Conservation (phyloP, 2,797 vertebrate species). For the Anguilla megastoma region DNA sequence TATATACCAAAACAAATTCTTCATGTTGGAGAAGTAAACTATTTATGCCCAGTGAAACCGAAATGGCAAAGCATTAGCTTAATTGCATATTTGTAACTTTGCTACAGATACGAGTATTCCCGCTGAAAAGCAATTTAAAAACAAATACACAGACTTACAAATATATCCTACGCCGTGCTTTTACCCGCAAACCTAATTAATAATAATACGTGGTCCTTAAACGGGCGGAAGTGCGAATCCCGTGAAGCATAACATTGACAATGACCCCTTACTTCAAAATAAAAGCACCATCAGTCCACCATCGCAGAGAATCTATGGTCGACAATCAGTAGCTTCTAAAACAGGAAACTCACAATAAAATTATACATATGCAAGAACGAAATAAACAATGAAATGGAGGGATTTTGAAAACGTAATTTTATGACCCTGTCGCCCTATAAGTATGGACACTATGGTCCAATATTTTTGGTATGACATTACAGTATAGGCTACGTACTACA, state of each 20-base stretch:
- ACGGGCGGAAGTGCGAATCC: not conserved
- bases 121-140: not conserved
- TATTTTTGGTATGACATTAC: not conserved
- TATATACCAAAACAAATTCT: not conserved
- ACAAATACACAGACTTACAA: not conserved
- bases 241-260: slow-evolving; percentile 8
- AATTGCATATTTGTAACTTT: not conserved
- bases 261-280: slow-evolving; percentile 16
- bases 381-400: not conserved
- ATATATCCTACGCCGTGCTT: not conserved
- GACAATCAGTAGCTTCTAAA: not conserved
- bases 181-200: not conserved
- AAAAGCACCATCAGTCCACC: not conserved
- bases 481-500: not conserved
- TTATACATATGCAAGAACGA: not conserved
- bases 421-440: not conserved
- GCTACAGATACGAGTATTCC: not conserved
- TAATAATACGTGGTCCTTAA: not conserved
- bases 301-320: not conserved
- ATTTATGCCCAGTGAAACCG: not conserved
- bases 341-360: not conserved
- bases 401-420: not conserved
- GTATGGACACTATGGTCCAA: not conserved
- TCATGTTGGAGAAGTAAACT: not conserved
- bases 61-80: not conserved